Evolutionary conservation across 1,140 invertebrate species (phyloP).

Genomic region (fruit fly (Drosophila melanogaster)): DNA sequence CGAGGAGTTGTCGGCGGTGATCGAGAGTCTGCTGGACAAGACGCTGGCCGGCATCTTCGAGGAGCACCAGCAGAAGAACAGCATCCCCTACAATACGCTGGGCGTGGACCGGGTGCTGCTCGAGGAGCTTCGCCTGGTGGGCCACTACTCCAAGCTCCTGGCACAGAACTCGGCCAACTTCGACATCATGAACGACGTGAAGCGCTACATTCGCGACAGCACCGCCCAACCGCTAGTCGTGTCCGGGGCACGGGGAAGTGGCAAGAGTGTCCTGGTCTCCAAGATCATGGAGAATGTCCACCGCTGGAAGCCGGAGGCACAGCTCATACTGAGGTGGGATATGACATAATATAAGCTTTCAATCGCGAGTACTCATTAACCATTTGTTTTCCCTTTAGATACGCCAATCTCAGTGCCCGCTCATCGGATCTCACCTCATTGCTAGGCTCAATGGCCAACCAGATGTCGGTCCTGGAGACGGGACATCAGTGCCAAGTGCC

Average conservation of each 20-base stretch:
- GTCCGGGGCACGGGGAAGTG: conserved; percentile 91
- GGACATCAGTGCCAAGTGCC: conserved; percentile 69
- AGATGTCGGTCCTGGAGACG: conserved; percentile 75
- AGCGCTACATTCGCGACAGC: conserved; percentile 89
- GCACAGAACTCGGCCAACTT: conserved; percentile 84
- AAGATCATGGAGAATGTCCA: conserved; percentile 88
- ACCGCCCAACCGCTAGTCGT: conserved; percentile 89
- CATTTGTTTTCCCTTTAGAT: conserved; percentile 44
- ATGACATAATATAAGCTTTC: not conserved
- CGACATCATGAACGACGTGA: conserved; percentile 87
- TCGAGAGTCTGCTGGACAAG: conserved; percentile 85
- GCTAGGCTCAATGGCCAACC: conserved; percentile 81
- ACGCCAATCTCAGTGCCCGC: conserved; percentile 73
- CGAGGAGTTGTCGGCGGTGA: conserved; percentile 86
- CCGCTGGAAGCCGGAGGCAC: conserved; percentile 88
- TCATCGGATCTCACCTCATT: conserved; percentile 78
- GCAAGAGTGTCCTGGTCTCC: conserved; percentile 91
- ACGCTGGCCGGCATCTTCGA: conserved; percentile 87
- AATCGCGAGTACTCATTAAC: not conserved
- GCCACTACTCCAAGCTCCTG: conserved; percentile 86
- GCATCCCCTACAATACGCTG: conserved; percentile 81
- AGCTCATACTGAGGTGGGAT: conserved; percentile 75
- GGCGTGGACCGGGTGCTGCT: conserved; percentile 80
- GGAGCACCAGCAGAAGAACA: conserved; percentile 85
- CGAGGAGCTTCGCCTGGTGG: conserved; percentile 87